Evolutionary conservation across 2,888 invertebrate species (phyloP).

Genomic region (Pedicia rivosa): DNA sequence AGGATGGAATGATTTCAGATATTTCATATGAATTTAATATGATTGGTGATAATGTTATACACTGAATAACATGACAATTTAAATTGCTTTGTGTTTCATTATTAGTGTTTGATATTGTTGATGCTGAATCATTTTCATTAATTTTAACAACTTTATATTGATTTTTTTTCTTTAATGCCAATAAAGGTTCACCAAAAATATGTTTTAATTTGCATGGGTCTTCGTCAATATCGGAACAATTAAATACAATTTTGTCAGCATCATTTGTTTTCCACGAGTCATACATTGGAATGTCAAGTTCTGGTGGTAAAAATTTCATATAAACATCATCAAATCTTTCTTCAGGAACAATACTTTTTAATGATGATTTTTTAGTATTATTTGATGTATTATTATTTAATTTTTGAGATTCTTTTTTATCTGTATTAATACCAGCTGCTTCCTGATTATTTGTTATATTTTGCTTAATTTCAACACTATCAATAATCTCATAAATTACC

Average conservation of each 20-base stretch:
- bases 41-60: constrained; percentile 36
- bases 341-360: background rate
- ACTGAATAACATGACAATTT: constrained; percentile 38
- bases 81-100: constrained; percentile 6
- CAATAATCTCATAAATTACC: background rate
- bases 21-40: constrained; percentile 35
- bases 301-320: no score
- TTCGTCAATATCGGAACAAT: no score
- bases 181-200: no score
- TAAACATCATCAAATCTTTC: background rate
- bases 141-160: background rate
- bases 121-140: no score
- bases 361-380: constrained; percentile 1
- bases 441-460: background rate
- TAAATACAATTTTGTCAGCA: no score
- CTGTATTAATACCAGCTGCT: background rate
- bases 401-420: background rate
- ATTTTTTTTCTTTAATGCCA: no score
- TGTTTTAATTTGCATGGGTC: no score
- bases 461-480: constrained; percentile 37
- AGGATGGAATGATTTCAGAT: constrained; percentile 43
- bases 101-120: background rate
- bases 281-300: no score
- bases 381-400: background rate
- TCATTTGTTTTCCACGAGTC: no score